Percentiles rank a stretch among this genome's conserved stretches.
These are phyloP conservation scores for Osmerus eperlanus DNA, from an alignment of 2,113 vertebrate genomes.

Conservation along the genomic window DNA sequence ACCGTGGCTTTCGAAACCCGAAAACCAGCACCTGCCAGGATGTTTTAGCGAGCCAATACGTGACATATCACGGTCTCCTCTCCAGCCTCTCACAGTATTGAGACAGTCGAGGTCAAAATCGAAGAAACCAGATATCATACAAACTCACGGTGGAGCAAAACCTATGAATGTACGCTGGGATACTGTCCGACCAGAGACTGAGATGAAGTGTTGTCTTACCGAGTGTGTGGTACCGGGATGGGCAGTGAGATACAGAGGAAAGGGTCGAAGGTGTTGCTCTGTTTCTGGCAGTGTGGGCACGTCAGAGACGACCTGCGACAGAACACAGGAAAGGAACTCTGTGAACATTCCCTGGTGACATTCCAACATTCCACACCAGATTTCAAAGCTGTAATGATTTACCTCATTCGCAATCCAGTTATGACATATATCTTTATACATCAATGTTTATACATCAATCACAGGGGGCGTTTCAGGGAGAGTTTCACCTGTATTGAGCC, in stretches of 20 bases:
- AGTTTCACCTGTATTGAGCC: constrained; percentile 91
- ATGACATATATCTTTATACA: no score
- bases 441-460: neutral
- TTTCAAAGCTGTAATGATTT: neutral
- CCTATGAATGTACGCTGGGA: neutral
- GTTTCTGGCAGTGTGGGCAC: constrained; percentile 98
- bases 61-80: no score
- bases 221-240: constrained; percentile 93
- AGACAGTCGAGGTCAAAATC: no score
- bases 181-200: neutral
- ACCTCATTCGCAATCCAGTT: no score
- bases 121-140: no score
- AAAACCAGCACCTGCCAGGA: no score
- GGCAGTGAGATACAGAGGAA: constrained; percentile 98
- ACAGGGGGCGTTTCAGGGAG: neutral
- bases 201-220: constrained; percentile 68
- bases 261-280: constrained; percentile 98
- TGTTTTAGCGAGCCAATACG: no score
- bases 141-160: no score
- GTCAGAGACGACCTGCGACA: constrained; percentile 89
- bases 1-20: no score
- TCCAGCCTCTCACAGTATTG: no score
- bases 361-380: neutral
- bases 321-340: constrained; percentile 6
- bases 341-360: neutral